Percentiles rank a stretch among this genome's conserved stretches.
Evolutionary conservation across 2,888 invertebrate genomes (phyloP).

Genomic region (Epinotia brunnichana): DNA sequence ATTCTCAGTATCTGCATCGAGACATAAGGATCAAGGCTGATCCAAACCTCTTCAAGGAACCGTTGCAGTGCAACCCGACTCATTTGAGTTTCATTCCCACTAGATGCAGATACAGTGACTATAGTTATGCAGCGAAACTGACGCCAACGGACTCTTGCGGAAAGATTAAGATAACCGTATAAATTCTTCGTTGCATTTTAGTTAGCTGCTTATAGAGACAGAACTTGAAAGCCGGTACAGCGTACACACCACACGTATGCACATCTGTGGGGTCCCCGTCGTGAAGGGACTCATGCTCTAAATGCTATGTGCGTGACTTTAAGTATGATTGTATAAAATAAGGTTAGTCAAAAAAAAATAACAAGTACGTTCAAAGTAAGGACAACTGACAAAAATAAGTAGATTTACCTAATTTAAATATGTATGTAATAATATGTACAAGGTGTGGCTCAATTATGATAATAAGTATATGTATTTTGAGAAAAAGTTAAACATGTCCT

Average conservation of each 20-base stretch:
- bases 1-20: conserved; percentile 52
- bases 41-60: conserved; percentile 56
- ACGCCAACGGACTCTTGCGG: conserved; percentile 22
- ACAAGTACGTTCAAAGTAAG: neutral
- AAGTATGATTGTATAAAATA: neutral
- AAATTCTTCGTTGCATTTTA: conserved; percentile 5
- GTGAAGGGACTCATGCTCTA: neutral
- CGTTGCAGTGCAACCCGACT: conserved; percentile 52
- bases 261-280: neutral
- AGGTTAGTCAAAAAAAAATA: too few relatives aligned
- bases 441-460: neutral
- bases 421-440: neutral
- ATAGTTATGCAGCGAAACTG: conserved; percentile 35
- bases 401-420: too few relatives aligned
- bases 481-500: neutral
- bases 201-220: neutral
- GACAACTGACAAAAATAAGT: neutral
- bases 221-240: neutral
- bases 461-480: too few relatives aligned
- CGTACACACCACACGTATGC: neutral
- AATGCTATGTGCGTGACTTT: neutral
- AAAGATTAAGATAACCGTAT: conserved; percentile 17
- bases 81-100: conserved; percentile 43
- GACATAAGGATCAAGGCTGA: conserved; percentile 46
- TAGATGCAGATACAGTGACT: conserved; percentile 43